phyloP scores from a whole-genome alignment of 1,140 invertebrate genomes.

The Lordiphosa mommai region DNA sequence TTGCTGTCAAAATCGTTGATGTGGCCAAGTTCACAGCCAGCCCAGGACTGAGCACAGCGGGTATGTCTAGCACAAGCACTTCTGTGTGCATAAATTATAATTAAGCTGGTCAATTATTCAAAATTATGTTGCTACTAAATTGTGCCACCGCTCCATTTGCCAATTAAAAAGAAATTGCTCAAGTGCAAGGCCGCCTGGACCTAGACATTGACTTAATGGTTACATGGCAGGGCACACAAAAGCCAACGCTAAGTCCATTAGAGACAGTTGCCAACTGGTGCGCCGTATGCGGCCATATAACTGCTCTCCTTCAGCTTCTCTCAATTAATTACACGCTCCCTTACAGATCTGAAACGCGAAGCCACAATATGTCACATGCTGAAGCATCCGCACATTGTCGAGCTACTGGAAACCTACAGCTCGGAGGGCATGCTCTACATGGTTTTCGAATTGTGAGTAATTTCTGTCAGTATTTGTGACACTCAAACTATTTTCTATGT shows the following conservation, averaged over 20 bases:
- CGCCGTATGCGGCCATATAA: slow-evolving; percentile 21
- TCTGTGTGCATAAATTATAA: slow-evolving; percentile 74
- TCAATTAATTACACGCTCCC: slow-evolving; percentile 61
- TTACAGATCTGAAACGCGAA: slow-evolving; percentile 96
- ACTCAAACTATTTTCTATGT: slow-evolving; percentile 30
- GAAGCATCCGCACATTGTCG: slow-evolving; percentile 99
- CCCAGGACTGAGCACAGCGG: slow-evolving; percentile 96
- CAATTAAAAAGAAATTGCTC: slow-evolving; percentile 74
- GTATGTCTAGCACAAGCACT: slow-evolving; percentile 81
- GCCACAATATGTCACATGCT: slow-evolving; percentile 99
- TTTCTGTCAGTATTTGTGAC: slow-evolving; percentile 21
- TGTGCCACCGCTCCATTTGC: slow-evolving; percentile 39
- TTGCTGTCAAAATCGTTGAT: slow-evolving; percentile 99
- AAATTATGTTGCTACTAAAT: slow-evolving; percentile 67
- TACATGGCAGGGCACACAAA: slow-evolving; percentile 66
- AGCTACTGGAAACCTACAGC: slow-evolving; percentile 98
- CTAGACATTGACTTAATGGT: slow-evolving; percentile 67
- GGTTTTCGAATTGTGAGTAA: slow-evolving; percentile 99
- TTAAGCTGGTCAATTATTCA: slow-evolving; percentile 74
- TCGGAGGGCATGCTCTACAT: slow-evolving; percentile 99
- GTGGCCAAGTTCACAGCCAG: slow-evolving; percentile 98
- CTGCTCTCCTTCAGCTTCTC: slow-evolving; percentile 32
- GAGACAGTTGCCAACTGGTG: slow-evolving; percentile 53
- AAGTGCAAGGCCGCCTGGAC: slow-evolving; percentile 50
- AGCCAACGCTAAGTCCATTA: slow-evolving; percentile 68